phyloP scores from a whole-genome alignment of 2,888 invertebrate genomes.

The Eurytoma adleriae region DNA sequence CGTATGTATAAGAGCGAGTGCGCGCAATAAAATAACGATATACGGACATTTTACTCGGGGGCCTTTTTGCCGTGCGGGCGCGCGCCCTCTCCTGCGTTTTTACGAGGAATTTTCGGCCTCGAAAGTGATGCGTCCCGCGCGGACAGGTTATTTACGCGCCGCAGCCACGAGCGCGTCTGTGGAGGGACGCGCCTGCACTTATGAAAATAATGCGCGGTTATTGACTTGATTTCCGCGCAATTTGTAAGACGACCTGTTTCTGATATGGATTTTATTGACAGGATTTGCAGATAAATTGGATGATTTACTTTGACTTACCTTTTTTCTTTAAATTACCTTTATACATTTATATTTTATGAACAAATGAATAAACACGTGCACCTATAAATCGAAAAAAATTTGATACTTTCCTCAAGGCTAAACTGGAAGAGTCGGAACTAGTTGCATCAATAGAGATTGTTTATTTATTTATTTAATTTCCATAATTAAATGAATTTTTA shows the following conservation, averaged over 20 bases:
- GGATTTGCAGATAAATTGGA: too few species aligned
- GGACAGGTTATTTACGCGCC: constrained; percentile 35
- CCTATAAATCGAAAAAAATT: too few species aligned
- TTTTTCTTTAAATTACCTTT: too few species aligned
- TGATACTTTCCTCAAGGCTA: too few species aligned
- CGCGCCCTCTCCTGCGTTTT: constrained; percentile 6
- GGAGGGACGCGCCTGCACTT: constrained; percentile 17
- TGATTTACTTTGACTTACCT: too few species aligned
- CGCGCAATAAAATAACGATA: constrained; percentile 53
- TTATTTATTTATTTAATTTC: too few species aligned
- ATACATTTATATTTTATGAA: too few species aligned
- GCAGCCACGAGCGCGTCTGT: constrained; percentile 1
- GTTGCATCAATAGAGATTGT: too few species aligned
- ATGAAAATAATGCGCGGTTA: constrained; percentile 33
- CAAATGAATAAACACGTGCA: too few species aligned
- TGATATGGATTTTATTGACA: neutral
- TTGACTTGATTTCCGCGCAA: neutral
- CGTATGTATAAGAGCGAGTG: constrained; percentile 24
- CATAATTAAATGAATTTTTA: too few species aligned
- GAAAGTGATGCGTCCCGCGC: neutral
- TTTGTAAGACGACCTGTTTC: constrained; percentile 22
- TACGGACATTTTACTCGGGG: constrained; percentile 28
- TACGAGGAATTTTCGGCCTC: constrained; percentile 33
- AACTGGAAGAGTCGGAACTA: too few species aligned
- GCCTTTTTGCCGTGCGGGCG: neutral